These are phyloP conservation scores for Galaxias olidus DNA, from an alignment of 2,797 vertebrate genomes.

Conservation along the genomic window DNA sequence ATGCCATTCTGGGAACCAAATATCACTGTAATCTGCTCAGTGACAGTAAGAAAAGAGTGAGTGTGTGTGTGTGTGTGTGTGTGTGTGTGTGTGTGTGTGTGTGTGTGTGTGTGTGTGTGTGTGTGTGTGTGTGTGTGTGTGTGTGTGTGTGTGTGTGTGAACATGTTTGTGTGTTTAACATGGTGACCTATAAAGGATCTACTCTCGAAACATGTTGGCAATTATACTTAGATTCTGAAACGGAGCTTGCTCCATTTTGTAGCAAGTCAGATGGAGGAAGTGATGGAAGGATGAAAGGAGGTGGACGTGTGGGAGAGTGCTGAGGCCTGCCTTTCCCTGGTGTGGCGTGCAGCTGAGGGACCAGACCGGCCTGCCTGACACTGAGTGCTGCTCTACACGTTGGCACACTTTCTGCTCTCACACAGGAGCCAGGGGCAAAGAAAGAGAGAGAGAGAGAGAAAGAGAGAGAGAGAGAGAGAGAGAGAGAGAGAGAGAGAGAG, in stretches of 20 bases:
- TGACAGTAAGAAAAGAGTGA: constrained; percentile 54
- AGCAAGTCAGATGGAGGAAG: neutral
- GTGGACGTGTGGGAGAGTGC: constrained; percentile 51
- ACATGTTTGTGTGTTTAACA: constrained; percentile 50
- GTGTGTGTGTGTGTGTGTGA: constrained; percentile 43
- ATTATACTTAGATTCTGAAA: constrained; percentile 56
- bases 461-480: constrained; percentile 21
- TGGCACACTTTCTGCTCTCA: constrained; percentile 43
- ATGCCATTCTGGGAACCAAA: constrained; percentile 43
- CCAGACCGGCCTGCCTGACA: constrained; percentile 27
- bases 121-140: constrained; percentile 56
- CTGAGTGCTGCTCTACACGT: constrained; percentile 55
- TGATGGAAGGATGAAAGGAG: constrained; percentile 46
- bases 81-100: neutral
- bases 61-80: constrained; percentile 49
- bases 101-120: constrained; percentile 41
- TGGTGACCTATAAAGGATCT: constrained; percentile 32
- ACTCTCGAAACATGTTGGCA: constrained; percentile 44
- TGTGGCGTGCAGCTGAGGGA: constrained; percentile 40
- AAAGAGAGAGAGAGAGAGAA: constrained; percentile 28
- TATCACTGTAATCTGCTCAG: constrained; percentile 56
- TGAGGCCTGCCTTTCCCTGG: constrained; percentile 50
- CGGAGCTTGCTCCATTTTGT: constrained; percentile 10
- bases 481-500: constrained; percentile 2
- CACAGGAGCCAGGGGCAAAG: constrained; percentile 20